A percentile compares a stretch with the other conserved stretches of the same genome.
phyloP scores from a whole-genome alignment of 2,888 invertebrate genomes.

The Melinaea marsaeus region DNA sequence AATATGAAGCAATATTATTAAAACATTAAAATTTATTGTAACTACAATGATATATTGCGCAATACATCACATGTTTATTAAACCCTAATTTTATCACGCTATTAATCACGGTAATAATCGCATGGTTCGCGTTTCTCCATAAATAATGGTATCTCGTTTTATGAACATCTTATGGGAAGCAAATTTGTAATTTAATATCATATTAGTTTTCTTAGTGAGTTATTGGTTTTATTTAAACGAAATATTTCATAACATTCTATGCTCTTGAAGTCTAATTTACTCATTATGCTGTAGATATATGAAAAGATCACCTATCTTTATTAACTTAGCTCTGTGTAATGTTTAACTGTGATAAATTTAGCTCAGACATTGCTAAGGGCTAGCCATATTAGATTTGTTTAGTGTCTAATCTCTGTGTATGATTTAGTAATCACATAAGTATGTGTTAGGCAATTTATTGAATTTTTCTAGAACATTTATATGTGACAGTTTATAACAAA shows the following conservation, averaged over 20 bases:
- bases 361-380: too few relatives aligned
- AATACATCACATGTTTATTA: conserved; percentile 20
- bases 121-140: conserved; percentile 16
- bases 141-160: conserved; percentile 16
- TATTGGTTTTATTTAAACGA: neutral
- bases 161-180: conserved; percentile 19
- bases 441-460: too few relatives aligned
- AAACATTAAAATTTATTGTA: neutral
- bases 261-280: neutral
- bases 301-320: too few relatives aligned
- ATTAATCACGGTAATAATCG: conserved; percentile 28
- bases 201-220: conserved; percentile 5
- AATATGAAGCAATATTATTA: neutral
- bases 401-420: too few relatives aligned
- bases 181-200: conserved; percentile 3
- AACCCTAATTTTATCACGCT: conserved; percentile 25
- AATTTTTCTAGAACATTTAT: too few relatives aligned
- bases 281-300: too few relatives aligned
- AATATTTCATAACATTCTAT: neutral
- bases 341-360: too few relatives aligned
- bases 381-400: too few relatives aligned
- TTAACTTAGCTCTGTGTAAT: too few relatives aligned
- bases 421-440: too few relatives aligned
- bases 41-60: neutral
- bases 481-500: too few relatives aligned